A percentile compares a stretch with the other conserved stretches of the same genome.
phyloP scores from a whole-genome alignment of 2,888 invertebrate genomes.

The Melangyna quadrimaculata region DNA sequence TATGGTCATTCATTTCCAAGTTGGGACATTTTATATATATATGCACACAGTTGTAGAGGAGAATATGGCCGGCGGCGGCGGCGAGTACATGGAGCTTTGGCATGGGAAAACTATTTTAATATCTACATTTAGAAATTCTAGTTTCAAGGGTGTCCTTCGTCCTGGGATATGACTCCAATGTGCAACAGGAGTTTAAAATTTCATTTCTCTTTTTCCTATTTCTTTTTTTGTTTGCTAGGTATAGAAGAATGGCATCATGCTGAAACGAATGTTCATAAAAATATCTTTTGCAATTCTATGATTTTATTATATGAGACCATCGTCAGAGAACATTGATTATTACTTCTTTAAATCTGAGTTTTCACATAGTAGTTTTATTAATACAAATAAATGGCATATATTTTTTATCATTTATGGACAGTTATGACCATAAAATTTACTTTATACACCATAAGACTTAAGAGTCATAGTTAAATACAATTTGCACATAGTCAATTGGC shows the following conservation, averaged over 20 bases:
- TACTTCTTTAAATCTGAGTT: background rate
- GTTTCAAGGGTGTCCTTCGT: slow-evolving; percentile 16
- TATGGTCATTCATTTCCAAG: slow-evolving; percentile 25
- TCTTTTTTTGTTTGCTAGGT: background rate
- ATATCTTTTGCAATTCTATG: slow-evolving; percentile 2
- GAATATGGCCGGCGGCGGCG: background rate
- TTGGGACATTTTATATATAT: slow-evolving; percentile 5
- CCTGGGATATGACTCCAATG: background rate
- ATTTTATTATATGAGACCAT: background rate
- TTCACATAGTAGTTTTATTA: background rate
- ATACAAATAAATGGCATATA: background rate
- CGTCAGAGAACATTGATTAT: background rate
- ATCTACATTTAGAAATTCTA: slow-evolving; percentile 24
- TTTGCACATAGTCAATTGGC: background rate
- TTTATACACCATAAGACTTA: background rate
- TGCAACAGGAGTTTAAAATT: slow-evolving; percentile 21
- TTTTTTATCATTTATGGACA: background rate
- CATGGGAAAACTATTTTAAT: slow-evolving; percentile 24
- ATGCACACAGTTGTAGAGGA: background rate
- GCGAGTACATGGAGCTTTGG: background rate
- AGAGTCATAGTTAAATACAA: background rate
- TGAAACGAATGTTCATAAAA: slow-evolving; percentile 14
- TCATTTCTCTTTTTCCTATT: background rate
- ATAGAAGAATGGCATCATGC: background rate
- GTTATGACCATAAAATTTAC: background rate